Evolutionary conservation across 2,797 vertebrate species (phyloP).

Genomic region (Eulemur rubriventer): DNA sequence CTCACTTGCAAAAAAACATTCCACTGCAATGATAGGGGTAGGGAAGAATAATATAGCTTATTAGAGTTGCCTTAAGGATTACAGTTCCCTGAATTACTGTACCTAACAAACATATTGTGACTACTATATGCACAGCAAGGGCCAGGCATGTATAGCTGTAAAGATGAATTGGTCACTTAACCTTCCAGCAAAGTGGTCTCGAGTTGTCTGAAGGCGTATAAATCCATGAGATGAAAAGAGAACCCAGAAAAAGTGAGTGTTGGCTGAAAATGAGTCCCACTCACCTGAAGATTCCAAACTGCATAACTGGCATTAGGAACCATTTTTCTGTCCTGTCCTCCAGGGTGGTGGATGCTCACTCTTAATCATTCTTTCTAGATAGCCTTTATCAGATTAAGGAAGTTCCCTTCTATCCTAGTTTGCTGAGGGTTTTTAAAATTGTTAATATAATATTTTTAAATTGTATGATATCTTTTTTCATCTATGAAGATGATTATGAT

Average conservation of each 20-base stretch:
- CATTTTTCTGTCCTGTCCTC: background rate
- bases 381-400: background rate
- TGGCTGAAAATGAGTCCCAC: background rate
- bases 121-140: background rate
- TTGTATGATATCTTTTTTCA: background rate
- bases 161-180: background rate
- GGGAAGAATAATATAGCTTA: background rate
- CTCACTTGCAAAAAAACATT: constrained; percentile 38
- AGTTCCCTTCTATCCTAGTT: background rate
- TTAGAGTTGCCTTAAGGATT: background rate
- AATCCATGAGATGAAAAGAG: background rate
- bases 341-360: background rate
- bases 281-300: background rate
- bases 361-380: background rate
- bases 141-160: background rate
- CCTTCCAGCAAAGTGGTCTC: background rate
- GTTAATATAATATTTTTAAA: background rate
- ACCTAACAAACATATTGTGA: background rate
- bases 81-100: background rate
- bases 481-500: background rate
- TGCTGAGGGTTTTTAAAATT: background rate
- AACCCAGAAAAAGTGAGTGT: background rate
- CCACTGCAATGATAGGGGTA: background rate
- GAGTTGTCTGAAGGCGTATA: background rate
- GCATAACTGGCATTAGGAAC: background rate